Percentiles rank a stretch among this genome's conserved stretches.
Evolutionary conservation across 2,113 vertebrate genomes (phyloP).

Genomic region (Misgurnus anguillicaudatus): DNA sequence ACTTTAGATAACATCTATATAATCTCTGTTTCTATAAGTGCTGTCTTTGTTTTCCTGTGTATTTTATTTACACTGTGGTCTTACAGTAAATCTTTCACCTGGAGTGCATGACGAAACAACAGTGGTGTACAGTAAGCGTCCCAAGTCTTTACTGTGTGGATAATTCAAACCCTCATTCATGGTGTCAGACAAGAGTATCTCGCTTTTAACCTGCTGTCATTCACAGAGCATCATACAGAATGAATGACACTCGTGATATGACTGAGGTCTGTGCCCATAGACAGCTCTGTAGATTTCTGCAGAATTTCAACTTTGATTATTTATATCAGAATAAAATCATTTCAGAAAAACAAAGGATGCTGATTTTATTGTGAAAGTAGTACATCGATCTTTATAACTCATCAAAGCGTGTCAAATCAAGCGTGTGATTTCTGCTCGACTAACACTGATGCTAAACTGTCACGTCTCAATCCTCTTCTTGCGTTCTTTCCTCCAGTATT

Average conservation of each 20-base stretch:
- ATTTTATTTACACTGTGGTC: neutral
- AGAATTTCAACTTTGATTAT: too few species aligned
- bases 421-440: too few species aligned
- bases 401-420: too few species aligned
- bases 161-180: constrained; percentile 33
- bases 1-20: neutral
- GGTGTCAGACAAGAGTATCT: constrained; percentile 41
- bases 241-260: neutral
- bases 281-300: too few species aligned
- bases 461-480: neutral
- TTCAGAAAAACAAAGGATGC: too few species aligned
- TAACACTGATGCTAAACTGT: too few species aligned
- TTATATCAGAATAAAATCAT: too few species aligned
- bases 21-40: neutral
- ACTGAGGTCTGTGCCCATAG: neutral
- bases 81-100: neutral
- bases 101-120: neutral
- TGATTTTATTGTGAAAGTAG: too few species aligned
- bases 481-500: too few species aligned
- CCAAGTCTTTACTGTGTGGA: constrained; percentile 22
- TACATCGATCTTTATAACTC: too few species aligned
- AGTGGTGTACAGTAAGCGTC: neutral
- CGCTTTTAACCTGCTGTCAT: constrained; percentile 34
- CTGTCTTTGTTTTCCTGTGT: neutral
- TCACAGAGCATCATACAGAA: constrained; percentile 16